phyloP scores from a whole-genome alignment of 2,797 vertebrate genomes.

The Linurgus olivaceus region DNA sequence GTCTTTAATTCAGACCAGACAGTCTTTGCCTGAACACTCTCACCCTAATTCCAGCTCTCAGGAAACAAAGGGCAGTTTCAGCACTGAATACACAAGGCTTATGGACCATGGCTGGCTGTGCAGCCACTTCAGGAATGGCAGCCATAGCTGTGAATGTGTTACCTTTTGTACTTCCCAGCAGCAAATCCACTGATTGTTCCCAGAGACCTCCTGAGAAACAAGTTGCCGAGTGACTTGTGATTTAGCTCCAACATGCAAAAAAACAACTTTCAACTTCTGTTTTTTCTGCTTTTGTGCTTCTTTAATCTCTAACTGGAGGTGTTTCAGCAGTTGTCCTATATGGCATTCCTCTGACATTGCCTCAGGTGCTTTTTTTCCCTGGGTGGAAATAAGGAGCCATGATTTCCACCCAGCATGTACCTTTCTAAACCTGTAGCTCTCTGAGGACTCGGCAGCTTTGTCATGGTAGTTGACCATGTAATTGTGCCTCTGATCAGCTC shows the following conservation, averaged over 20 bases:
- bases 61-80: not conserved
- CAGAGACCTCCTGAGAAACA: not conserved
- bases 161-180: not conserved
- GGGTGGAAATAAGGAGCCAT: not conserved
- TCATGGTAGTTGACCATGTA: rapidly evolving
- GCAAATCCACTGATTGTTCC: not conserved
- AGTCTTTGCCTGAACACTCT: not conserved
- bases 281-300: not conserved
- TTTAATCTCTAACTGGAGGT: not conserved
- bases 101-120: not conserved
- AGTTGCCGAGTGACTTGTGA: rapidly evolving
- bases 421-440: not conserved
- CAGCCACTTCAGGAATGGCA: not conserved
- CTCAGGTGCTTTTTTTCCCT: not conserved
- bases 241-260: not conserved
- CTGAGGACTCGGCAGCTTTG: not conserved
- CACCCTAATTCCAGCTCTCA: not conserved
- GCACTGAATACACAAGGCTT: not conserved
- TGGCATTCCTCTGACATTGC: not conserved
- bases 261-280: not conserved
- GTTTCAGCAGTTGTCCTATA: not conserved
- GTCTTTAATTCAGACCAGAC: not conserved
- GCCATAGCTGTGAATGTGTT: not conserved
- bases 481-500: not conserved
- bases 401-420: not conserved